Evolutionary conservation across 2,797 vertebrate species (phyloP).

Genomic region (Lepidocolaptes lacrymiger): DNA sequence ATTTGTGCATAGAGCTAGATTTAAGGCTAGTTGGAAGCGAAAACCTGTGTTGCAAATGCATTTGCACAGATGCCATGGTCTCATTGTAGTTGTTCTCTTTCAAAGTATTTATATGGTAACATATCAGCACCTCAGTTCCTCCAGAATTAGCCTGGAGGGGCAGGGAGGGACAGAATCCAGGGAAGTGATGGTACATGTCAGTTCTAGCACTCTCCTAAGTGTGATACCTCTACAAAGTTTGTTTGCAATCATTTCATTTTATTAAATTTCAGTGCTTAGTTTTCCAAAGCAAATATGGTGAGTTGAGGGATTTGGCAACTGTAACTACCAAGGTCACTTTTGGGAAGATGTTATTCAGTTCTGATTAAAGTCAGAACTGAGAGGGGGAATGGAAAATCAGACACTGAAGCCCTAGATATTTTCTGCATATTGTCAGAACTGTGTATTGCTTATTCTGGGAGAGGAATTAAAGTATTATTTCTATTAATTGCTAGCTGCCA

Average conservation of each 20-base stretch:
- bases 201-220: neutral
- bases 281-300: neutral
- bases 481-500: slow-evolving; percentile 2
- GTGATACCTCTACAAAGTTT: neutral
- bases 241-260: neutral
- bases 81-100: neutral
- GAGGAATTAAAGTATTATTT: neutral
- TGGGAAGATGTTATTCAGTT: neutral
- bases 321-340: neutral
- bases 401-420: neutral
- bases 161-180: neutral
- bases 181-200: neutral
- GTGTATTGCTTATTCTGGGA: neutral
- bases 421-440: neutral
- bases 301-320: neutral
- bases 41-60: neutral
- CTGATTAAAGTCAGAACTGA: neutral
- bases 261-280: neutral
- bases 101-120: neutral
- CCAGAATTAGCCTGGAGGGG: neutral
- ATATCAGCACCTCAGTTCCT: neutral
- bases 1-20: neutral
- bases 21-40: neutral
- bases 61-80: neutral
- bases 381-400: neutral